Conservation (phyloP, 2,113 vertebrate genomes). For the Alouatta palliata region DNA sequence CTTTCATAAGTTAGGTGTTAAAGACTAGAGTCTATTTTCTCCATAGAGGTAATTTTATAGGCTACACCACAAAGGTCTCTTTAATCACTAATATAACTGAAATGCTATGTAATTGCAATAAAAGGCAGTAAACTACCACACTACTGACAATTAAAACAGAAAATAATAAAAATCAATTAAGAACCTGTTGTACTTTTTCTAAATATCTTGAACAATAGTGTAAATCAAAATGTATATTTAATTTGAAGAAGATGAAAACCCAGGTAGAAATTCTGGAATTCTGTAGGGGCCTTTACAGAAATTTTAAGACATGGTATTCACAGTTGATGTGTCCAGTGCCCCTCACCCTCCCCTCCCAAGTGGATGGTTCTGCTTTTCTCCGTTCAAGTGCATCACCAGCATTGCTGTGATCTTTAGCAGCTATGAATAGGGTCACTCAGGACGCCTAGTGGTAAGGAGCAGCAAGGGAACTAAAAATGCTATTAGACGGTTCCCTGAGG, state of each 20-base stretch:
- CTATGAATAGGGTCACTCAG: neutral
- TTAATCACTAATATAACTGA: neutral
- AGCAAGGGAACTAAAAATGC: neutral
- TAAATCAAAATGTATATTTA: neutral
- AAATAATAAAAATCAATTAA: slow-evolving; percentile 9
- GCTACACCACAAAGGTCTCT: neutral
- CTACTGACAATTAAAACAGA: neutral
- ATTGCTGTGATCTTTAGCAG: neutral
- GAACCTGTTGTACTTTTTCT: neutral
- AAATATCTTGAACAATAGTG: neutral
- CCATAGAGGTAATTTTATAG: neutral
- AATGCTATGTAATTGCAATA: neutral
- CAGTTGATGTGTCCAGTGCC: neutral
- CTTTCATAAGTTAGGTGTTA: neutral
- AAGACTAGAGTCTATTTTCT: neutral
- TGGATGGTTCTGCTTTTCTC: neutral
- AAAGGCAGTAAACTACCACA: neutral
- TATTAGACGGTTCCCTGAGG: no score
- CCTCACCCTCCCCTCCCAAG: neutral
- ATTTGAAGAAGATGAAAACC: neutral
- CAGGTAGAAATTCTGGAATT: neutral
- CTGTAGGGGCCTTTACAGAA: neutral
- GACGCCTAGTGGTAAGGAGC: neutral
- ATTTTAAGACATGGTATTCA: neutral
- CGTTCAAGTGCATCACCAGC: neutral